A percentile compares a stretch with the other conserved stretches of the same genome.
phyloP scores from a whole-genome alignment of 2,797 vertebrate species.

The Scyliorhinus canicula region DNA sequence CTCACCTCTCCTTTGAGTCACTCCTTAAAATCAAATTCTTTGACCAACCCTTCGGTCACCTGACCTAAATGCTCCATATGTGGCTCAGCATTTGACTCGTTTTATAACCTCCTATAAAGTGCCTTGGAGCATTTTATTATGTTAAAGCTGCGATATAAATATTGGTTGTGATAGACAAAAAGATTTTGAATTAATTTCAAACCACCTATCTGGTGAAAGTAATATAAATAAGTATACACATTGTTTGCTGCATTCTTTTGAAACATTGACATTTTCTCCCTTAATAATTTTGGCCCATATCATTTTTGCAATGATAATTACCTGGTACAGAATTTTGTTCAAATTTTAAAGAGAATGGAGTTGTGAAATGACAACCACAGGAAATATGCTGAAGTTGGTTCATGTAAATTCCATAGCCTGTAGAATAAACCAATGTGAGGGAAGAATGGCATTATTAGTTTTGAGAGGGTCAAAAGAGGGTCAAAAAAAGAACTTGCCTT shows the following conservation, averaged over 20 bases:
- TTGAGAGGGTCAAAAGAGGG: not conserved
- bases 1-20: no score
- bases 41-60: no score
- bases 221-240: not conserved
- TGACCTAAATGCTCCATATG: no score
- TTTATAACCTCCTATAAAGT: no score
- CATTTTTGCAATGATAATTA: not conserved
- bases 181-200: not conserved
- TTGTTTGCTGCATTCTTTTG: not conserved
- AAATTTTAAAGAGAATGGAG: not conserved
- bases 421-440: not conserved
- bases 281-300: not conserved
- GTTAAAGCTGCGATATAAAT: no score
- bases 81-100: no score
- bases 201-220: not conserved
- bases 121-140: no score
- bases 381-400: not conserved
- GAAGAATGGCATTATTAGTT: not conserved
- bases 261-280: not conserved
- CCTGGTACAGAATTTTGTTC: not conserved
- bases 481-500: not conserved
- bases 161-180: not conserved
- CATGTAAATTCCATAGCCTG: not conserved
- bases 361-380: not conserved
- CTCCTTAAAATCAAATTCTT: no score